A percentile compares a stretch with the other conserved stretches of the same genome.
Evolutionary conservation across 2,797 vertebrate genomes (phyloP).

Genomic region (Dermochelys coriacea): DNA sequence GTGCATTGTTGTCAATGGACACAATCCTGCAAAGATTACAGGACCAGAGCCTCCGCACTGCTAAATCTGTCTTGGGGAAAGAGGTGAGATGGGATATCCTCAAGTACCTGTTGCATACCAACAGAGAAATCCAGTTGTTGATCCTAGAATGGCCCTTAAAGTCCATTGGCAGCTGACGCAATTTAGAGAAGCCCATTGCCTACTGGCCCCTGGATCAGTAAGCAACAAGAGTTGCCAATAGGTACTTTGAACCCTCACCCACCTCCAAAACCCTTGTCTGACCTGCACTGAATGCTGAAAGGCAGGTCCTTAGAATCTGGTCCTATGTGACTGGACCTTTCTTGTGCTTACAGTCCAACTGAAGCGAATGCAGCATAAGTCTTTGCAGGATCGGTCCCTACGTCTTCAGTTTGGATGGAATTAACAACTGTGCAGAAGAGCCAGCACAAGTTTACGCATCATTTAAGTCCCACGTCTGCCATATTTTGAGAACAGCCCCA

Average conservation of each 20-base stretch:
- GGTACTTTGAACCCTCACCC: background rate
- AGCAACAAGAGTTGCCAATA: background rate
- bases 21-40: accelerated
- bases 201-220: background rate
- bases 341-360: background rate
- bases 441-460: background rate
- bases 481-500: background rate
- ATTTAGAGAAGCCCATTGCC: background rate
- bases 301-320: background rate
- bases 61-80: background rate
- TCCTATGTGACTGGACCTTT: background rate
- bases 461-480: background rate
- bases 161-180: background rate
- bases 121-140: background rate
- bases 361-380: background rate
- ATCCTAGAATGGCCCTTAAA: background rate
- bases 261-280: background rate
- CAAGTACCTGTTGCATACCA: background rate
- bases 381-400: background rate
- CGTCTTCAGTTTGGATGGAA: background rate
- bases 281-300: background rate
- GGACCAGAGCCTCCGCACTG: background rate
- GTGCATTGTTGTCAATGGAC: background rate
- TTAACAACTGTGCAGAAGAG: background rate
- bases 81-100: accelerated